Evolutionary conservation across 2,797 vertebrate species (phyloP).

Genomic region (Tiaroga cobitis): DNA sequence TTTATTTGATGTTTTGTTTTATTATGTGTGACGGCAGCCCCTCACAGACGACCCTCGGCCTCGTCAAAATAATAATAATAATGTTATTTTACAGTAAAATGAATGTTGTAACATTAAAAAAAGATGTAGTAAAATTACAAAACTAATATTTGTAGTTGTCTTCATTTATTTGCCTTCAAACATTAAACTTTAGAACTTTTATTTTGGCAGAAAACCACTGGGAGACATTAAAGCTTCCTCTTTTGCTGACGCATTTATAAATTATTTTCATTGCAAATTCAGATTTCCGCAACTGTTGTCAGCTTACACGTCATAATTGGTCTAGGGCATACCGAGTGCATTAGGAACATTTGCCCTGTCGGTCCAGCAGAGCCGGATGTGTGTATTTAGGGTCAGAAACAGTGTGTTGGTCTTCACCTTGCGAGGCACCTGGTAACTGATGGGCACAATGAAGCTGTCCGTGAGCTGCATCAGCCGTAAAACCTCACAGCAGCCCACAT

Average conservation of each 20-base stretch:
- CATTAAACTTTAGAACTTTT: neutral
- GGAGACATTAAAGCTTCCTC: neutral
- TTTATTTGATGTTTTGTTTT: no score
- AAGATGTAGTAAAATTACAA: neutral
- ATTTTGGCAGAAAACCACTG: neutral
- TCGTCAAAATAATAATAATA: no score
- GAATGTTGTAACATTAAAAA: no score
- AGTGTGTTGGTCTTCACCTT: conserved; percentile 79
- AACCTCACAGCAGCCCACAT: conserved; percentile 89
- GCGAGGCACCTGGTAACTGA: conserved; percentile 91
- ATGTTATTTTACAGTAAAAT: no score
- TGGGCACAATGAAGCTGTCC: conserved; percentile 82
- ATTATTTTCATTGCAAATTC: neutral
- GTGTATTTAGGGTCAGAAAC: neutral
- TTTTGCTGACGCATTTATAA: neutral
- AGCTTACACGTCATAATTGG: neutral
- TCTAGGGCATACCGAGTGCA: no score
- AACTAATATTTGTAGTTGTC: neutral
- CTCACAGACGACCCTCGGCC: no score
- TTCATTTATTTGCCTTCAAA: neutral
- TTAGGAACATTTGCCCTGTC: neutral
- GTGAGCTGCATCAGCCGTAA: conserved; percentile 89
- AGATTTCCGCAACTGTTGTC: neutral
- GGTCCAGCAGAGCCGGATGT: neutral
- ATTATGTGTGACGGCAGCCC: no score